Percentiles rank a stretch among this genome's conserved stretches.
Evolutionary conservation across 2,113 vertebrate genomes (phyloP).

Genomic region (Hypocryptadius cinnamomeus): DNA sequence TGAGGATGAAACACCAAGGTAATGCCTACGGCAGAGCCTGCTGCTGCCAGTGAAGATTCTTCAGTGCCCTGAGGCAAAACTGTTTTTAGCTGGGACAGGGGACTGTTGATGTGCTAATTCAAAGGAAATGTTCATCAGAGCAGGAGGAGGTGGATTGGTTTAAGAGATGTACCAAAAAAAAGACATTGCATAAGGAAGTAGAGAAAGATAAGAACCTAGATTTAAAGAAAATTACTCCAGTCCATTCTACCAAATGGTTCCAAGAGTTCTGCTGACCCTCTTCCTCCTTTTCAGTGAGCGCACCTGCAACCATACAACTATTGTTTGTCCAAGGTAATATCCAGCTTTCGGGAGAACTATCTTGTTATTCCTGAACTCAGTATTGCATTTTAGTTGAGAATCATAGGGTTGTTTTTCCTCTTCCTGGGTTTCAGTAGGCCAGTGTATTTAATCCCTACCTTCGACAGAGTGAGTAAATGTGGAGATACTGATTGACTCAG

Average conservation of each 20-base stretch:
- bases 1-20: neutral
- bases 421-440: neutral
- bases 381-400: neutral
- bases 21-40: neutral
- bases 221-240: constrained; percentile 24
- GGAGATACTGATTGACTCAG: neutral
- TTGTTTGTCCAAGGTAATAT: constrained; percentile 7
- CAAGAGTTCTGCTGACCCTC: neutral
- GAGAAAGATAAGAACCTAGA: neutral
- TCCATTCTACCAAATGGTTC: neutral
- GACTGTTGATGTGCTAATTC: constrained; percentile 31
- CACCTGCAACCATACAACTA: neutral
- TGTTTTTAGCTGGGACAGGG: constrained; percentile 12
- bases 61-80: neutral
- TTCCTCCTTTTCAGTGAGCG: neutral
- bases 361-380: neutral
- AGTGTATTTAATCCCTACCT: neutral
- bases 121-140: neutral
- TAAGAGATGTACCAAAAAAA: neutral
- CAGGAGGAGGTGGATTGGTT: neutral
- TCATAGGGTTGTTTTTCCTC: neutral
- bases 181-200: neutral
- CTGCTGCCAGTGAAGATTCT: neutral
- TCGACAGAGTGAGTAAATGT: neutral
- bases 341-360: neutral